These are phyloP conservation scores for Procambarus clarkii DNA, from an alignment of 1,140 invertebrate species.

Conservation along the genomic window DNA sequence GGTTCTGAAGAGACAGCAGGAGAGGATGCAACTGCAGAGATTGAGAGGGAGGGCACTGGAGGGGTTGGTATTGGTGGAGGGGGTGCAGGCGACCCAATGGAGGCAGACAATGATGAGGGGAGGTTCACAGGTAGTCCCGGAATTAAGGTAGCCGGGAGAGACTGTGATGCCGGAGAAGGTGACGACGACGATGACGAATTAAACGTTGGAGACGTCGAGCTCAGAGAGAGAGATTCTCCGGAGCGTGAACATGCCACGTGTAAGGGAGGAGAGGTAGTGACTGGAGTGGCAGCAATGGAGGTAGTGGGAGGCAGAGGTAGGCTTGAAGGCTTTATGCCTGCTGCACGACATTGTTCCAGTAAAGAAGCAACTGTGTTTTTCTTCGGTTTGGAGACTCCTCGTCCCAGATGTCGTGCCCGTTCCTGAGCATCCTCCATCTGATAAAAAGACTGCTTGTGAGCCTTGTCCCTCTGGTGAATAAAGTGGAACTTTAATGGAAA, in stretches of 20 bases:
- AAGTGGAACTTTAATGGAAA: not conserved
- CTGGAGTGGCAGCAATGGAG: constrained; percentile 60
- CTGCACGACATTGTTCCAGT: constrained; percentile 78
- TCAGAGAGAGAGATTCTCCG: constrained; percentile 33
- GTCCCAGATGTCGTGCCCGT: constrained; percentile 82
- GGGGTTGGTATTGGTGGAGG: constrained; percentile 53
- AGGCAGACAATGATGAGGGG: constrained; percentile 59
- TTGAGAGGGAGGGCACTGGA: constrained; percentile 53
- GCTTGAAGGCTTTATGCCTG: constrained; percentile 69
- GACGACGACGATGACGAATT: constrained; percentile 35
- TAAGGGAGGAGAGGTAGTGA: constrained; percentile 58
- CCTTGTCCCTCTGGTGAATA: constrained; percentile 82
- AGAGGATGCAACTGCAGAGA: constrained; percentile 65
- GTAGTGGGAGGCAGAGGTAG: constrained; percentile 69
- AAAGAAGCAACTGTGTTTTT: constrained; percentile 93
- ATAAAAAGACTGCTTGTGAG: constrained; percentile 75
- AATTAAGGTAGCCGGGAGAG: constrained; percentile 46
- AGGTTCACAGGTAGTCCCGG: constrained; percentile 31
- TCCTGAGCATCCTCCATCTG: constrained; percentile 71
- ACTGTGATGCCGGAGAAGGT: constrained; percentile 50
- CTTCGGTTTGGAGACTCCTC: constrained; percentile 90
- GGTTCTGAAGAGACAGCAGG: constrained; percentile 15
- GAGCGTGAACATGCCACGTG: constrained; percentile 15
- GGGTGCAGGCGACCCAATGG: constrained; percentile 57
- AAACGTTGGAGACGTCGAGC: constrained; percentile 43